Percentiles rank a stretch among this genome's conserved stretches.
These are phyloP conservation scores for Orycteropus afer DNA, from an alignment of 2,113 vertebrate genomes.

Conservation along the genomic window DNA sequence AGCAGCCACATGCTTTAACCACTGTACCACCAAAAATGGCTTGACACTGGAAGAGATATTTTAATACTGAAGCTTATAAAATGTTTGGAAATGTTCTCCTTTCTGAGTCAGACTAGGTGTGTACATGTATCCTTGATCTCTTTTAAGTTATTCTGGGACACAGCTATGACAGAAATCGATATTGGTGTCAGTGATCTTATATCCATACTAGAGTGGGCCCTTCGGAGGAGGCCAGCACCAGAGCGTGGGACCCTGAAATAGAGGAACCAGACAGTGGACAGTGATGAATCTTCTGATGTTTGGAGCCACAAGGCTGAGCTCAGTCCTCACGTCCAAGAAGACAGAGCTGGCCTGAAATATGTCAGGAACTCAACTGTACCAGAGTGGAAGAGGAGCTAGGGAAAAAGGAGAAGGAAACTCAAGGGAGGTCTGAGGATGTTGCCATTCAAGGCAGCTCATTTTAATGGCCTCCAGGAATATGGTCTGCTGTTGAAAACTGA, in stretches of 20 bases:
- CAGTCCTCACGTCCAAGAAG: neutral
- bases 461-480: neutral
- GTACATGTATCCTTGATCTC: neutral
- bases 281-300: neutral
- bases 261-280: neutral
- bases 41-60: neutral
- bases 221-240: neutral
- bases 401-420: neutral
- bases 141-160: neutral
- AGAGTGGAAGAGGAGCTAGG: neutral
- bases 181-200: neutral
- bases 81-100: neutral
- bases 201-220: neutral
- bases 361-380: neutral
- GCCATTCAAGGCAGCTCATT: neutral
- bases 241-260: neutral
- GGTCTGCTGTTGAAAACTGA: neutral
- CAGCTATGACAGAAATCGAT: neutral
- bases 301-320: neutral
- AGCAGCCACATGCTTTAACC: too few relatives aligned
- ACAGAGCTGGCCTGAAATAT: neutral
- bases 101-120: neutral
- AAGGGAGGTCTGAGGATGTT: neutral
- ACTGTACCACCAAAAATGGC: neutral
- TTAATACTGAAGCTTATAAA: constrained; percentile 13